Base-by-base conservation (phyloP, 2,113 vertebrate species). In the Passerina amoena region DNA sequence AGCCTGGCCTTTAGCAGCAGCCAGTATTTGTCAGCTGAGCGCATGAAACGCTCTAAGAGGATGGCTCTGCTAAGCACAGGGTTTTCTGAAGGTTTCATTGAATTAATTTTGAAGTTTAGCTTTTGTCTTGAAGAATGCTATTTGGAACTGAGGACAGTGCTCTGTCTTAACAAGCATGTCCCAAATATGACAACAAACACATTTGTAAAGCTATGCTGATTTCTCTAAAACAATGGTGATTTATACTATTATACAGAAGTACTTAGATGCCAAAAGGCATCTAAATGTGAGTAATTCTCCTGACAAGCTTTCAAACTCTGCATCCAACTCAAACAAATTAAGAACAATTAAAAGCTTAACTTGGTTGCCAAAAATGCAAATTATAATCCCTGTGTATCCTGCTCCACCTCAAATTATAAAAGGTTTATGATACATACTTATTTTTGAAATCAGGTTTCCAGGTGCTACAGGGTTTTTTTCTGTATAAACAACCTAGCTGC, bases 281-380 rank as follows among this genome's bases (percentile, higher is more conserved):
- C 42, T 63, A 83, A 88, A 82, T 69, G 27, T 37, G 42, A 92
- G 17, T 78, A 94, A 94, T 75, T 90, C 79, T 53, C 27, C n/a
- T 68, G 71, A 94, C 45, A 94, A 81, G 60, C 80, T 66, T 96
- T 95, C 68, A 88, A 68, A 78, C 19, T 35, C 66, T 48, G 20
- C 57, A 91, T 80, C 27, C 40, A 91, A 85, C 20, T 88, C 47
- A 86, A 85, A 82, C 12, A 89, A 94, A 82, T 60, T 42, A 90
- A 66, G 73, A 66, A 79, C 40, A 88, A 86, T 80, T 83, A 91
- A 64, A 42, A 90, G 12, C 51, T 96, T 77, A 68, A 61, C 4
- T 59, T 30, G 16, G 31, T 61, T 95, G 82, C 69, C 79, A 95
- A 69, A 96, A 94, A 93, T 76, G 51, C 88, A 78, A 72, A 91